Base-by-base conservation (phyloP, 1,140 invertebrate genomes). In the Gerris buenoi region DNA sequence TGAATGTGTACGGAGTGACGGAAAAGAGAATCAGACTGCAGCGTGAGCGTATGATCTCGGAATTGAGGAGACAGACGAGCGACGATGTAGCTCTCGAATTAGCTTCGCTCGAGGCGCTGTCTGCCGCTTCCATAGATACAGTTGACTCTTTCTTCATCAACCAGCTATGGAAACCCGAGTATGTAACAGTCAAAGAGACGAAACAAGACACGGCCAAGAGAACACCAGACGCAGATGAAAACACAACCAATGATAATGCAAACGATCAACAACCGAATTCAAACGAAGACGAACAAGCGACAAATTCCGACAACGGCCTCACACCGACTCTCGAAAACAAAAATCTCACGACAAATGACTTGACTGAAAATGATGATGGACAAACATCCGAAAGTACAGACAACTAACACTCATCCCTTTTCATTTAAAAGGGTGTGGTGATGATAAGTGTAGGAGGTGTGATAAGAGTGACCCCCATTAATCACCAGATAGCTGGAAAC, bases 161-260 rank as follows among this genome's bases (percentile, higher is more conserved):
- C 73, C 81, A 82, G 72, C 72, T 82, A 27, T 82, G 81, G 81
- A 81, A 81, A 74, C 81, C 80, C 25, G 81, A 82, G 71, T 80
- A 81, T 68, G 81, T 81, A 56, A 57, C 72, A 33, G 2, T 25
- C 5, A 5, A 23, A 56, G 14, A 68, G 64, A 59, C 27, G 27
- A 66, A 56, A 14, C 18, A 57, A 57, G 23, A 29, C n/a, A 25
- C 60, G 27, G n/a, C n/a, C n/a, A 64, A 61, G 23, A 64, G 23
- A 62, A n/a, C 64, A 65, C n/a, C n/a, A n/a, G n/a, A n/a, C n/a
- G n/a, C n/a, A n/a, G n/a, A n/a, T n/a, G n/a, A n/a, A n/a, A n/a
- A n/a, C n/a, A 59, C 5, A 65, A 68, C 22, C 22, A 66, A 56
- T 56, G 46, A 56, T 13, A 13, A 56, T 56, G 46, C n/a, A n/a